Evolutionary conservation across 2,797 vertebrate species (phyloP).

Genomic region (Cirrhinus molitorella): DNA sequence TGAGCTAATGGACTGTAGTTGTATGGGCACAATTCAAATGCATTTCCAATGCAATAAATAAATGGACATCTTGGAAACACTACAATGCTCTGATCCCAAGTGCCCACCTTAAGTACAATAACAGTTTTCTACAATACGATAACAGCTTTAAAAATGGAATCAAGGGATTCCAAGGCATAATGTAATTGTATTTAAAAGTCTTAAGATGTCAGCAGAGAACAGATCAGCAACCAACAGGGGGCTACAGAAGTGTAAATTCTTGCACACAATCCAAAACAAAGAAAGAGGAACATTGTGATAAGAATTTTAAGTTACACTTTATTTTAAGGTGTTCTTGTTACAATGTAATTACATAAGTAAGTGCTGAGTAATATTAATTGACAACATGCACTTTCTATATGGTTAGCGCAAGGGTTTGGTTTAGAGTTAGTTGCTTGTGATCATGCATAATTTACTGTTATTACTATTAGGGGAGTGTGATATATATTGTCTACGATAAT

Average conservation of each 20-base stretch:
- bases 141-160: conserved; percentile 42
- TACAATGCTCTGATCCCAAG: conserved; percentile 32
- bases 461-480: neutral
- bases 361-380: neutral
- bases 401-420: neutral
- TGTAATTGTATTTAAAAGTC: conserved; percentile 24
- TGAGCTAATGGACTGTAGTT: conserved; percentile 13
- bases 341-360: neutral
- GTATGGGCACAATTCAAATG: conserved; percentile 22
- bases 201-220: conserved; percentile 9
- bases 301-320: neutral
- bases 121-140: conserved; percentile 29
- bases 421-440: neutral
- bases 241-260: neutral
- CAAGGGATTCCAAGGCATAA: conserved; percentile 33
- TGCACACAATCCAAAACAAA: conserved; percentile 1
- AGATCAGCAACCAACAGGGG: neutral
- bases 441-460: neutral
- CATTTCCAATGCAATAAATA: conserved; percentile 39
- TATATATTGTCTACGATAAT: too few relatives aligned
- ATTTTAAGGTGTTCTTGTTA: neutral
- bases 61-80: conserved; percentile 42
- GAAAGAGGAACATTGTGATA: neutral
- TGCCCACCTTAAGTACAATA: conserved; percentile 32
- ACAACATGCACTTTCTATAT: neutral